Evolutionary conservation across 2,113 vertebrate genomes (phyloP), one percentile per base, ranked within the genome.

Genomic region (Petaurus breviceps): DNA sequence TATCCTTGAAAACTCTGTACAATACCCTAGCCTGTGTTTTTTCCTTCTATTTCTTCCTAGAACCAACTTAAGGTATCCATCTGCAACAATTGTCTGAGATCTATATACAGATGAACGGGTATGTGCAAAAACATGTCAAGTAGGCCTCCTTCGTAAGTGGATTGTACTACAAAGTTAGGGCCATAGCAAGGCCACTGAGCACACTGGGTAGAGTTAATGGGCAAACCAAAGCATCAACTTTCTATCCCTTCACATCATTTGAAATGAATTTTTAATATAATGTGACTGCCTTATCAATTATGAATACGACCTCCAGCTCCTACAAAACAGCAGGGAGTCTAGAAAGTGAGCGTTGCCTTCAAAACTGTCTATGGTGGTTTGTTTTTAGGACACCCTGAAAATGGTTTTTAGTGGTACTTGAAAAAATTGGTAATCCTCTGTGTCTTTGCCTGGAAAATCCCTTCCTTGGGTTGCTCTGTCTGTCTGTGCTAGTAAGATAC

Each of bases 181-280:
- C 52, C 22, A 7, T 43, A 31, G 26, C 51, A 94, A 50, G 43
- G 11, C 22, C 43, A 22, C 9, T 37, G 92, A 54, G 37, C 55
- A 31, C 5, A 23, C 12, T 8, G 25, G 37, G 12, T 37, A 10
- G 43, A 0, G 1, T 16, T 22, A 50, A 50, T 12, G 51, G 43
- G 9, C 61, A 37, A 68, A 28, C 3, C 12, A 53, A 93, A 95
- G 55, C 51, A 54, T 93, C 43, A 89, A 28, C 94, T 97, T 89
- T 25, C 8, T 92, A 55, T 96, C 8, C 37, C 91, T 51, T 89
- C 54, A 43, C 1, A 95, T 96, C 47, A 55, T 47, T 97, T 51
- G 23, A 54, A 89, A 53, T 97, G 93, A 92, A 94, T 11, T 89
- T 90, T 91, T 84, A 97, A 96, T 43, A 84, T 91, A 25, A 68